phyloP scores from a whole-genome alignment of 2,797 vertebrate genomes.

The Fistularia commersonii region DNA sequence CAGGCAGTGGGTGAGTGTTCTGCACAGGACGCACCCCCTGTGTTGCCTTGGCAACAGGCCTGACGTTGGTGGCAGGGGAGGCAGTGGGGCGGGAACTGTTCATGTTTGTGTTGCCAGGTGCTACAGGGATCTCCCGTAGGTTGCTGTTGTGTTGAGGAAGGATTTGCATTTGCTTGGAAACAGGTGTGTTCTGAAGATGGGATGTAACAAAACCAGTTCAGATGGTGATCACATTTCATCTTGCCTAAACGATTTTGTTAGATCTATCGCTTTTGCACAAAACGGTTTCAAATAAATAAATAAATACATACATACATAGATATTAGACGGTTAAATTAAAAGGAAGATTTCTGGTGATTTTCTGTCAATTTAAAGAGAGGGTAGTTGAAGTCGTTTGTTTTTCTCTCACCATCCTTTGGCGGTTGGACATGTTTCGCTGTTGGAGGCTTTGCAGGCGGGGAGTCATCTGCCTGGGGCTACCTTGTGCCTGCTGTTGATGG shows the following conservation, averaged over 20 bases:
- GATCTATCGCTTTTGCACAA: too few relatives aligned
- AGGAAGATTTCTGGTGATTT: too few relatives aligned
- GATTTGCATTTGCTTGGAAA: slow-evolving; percentile 82
- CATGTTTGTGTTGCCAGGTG: slow-evolving; percentile 80
- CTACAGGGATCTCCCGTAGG: slow-evolving; percentile 89
- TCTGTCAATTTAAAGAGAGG: not conserved
- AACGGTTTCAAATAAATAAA: too few relatives aligned
- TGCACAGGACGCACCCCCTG: slow-evolving; percentile 63
- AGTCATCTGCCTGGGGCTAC: slow-evolving; percentile 79
- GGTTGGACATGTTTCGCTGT: slow-evolving; percentile 74
- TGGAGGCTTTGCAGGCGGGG: slow-evolving; percentile 79
- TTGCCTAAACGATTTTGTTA: too few relatives aligned
- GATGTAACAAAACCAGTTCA: slow-evolving; percentile 10
- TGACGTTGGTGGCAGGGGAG: slow-evolving; percentile 77
- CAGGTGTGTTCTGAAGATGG: slow-evolving; percentile 72
- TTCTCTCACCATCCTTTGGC: slow-evolving; percentile 83
- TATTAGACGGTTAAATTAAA: too few relatives aligned
- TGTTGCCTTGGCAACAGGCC: slow-evolving; percentile 70
- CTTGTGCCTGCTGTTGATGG: slow-evolving; percentile 82
- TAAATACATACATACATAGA: too few relatives aligned
- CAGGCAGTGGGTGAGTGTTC: slow-evolving; percentile 47
- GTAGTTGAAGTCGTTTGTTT: slow-evolving; percentile 3
- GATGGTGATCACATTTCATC: too few relatives aligned
- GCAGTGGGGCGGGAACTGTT: slow-evolving; percentile 66
- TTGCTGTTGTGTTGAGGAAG: slow-evolving; percentile 88